These are phyloP conservation scores for Larimichthys crocea DNA, from an alignment of 2,113 vertebrate species.

Conservation along the genomic window DNA sequence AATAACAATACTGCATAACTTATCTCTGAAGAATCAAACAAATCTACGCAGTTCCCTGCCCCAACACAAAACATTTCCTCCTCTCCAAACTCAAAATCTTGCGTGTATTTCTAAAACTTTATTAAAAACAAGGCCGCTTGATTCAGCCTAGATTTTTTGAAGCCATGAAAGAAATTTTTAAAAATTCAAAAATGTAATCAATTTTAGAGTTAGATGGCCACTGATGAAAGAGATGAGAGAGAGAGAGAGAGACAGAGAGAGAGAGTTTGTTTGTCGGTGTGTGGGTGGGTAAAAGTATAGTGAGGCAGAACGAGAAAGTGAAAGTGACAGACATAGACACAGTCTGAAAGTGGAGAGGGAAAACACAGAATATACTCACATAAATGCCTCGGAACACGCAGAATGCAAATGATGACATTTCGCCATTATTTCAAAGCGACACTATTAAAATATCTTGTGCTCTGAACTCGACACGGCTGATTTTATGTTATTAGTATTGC, in stretches of 20 bases:
- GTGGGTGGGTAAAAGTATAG: slow-evolving; percentile 23
- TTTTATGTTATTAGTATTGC: background rate
- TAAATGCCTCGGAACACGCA: background rate
- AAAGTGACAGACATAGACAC: slow-evolving; percentile 22
- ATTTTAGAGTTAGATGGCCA: background rate
- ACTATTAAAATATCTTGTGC: background rate
- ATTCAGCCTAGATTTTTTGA: background rate
- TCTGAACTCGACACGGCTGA: background rate
- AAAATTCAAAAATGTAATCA: background rate
- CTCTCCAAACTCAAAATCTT: background rate
- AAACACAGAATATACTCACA: slow-evolving; percentile 38
- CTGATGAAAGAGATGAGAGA: background rate
- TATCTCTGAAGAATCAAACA: background rate
- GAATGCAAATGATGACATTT: slow-evolving; percentile 21
- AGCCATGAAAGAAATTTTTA: background rate
- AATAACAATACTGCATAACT: background rate
- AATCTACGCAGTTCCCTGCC: background rate
- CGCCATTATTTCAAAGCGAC: background rate
- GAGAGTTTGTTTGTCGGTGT: background rate
- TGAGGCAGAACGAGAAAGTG: slow-evolving; percentile 19
- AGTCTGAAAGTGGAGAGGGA: slow-evolving; percentile 15
- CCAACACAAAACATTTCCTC: background rate
- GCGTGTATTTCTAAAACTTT: background rate
- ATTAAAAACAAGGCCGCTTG: too few species aligned
- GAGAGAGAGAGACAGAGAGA: background rate